phyloP scores from a whole-genome alignment of 2,797 vertebrate species.

The Channa striata region DNA sequence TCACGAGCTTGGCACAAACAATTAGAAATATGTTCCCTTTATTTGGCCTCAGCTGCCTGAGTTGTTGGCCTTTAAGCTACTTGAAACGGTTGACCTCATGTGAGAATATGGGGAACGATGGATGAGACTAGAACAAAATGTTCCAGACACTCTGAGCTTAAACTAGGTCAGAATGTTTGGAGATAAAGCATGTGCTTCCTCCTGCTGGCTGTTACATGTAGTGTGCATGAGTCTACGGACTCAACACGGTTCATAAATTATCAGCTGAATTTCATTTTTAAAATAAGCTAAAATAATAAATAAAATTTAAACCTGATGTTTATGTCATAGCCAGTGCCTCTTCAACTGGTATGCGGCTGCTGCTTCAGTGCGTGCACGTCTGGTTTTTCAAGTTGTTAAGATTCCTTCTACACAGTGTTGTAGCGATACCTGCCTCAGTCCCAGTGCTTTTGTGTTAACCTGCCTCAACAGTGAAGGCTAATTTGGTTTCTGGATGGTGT shows the following conservation, averaged over 20 bases:
- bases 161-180: constrained; percentile 81
- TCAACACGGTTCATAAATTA: neutral
- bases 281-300: neutral
- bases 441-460: constrained; percentile 14
- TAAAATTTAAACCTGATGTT: constrained; percentile 24
- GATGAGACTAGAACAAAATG: constrained; percentile 84
- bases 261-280: neutral
- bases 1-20: constrained; percentile 23
- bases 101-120: constrained; percentile 67
- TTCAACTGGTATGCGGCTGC: constrained; percentile 9
- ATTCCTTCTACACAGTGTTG: constrained; percentile 21
- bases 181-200: constrained; percentile 75
- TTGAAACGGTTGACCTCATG: constrained; percentile 74
- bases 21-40: constrained; percentile 48
- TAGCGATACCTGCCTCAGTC: neutral
- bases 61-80: constrained; percentile 62
- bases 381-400: constrained; percentile 29
- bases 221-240: constrained; percentile 31
- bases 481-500: constrained; percentile 13
- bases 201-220: constrained; percentile 74
- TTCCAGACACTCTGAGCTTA: constrained; percentile 75
- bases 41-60: constrained; percentile 49
- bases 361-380: constrained; percentile 17
- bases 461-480: constrained; percentile 7
- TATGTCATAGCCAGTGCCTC: neutral